Evolutionary conservation across 2,797 vertebrate species (phyloP), one percentile per base, ranked within the genome.

Genomic region (Phrynocephalus forsythii): DNA sequence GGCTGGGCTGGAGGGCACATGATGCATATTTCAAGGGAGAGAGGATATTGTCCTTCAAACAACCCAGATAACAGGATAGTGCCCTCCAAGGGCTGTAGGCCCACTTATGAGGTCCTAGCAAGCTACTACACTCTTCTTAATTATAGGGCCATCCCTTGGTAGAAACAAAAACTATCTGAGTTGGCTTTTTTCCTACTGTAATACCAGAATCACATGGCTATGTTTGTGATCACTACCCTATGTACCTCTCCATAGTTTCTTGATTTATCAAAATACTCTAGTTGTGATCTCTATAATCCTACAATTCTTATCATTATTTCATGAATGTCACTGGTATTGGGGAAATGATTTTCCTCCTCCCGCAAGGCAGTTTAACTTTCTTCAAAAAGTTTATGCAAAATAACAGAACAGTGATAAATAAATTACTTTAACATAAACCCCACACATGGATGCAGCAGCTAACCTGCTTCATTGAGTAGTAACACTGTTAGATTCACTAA

Each of bases 231-330:
- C 56, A 60, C 52, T 11, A 10, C 52, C 15, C n/a, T 26, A 15
- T 52, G 8, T 76, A 72, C 79, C 28, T 22, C 66, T 38, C 24
- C 44, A 87, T 79, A 44, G 56, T 73, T 68, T 18, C 28, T n/a
- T 56, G n/a, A 76, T 44, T 5, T 83, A 83, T 1, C 66, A 83
- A 79, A 71, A 10, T 11, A 76, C 22, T 24, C 73, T 18, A 79
- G 71, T 9, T 22, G n/a, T 72, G n/a, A 67, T 24, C 6, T 86
- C n/a, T 79, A 11, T 66, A 86, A 88, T 52, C 87, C 85, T 90
- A 91, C 88, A 76, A 92, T 91, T 71, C 87, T 87, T 90, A 91
- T 87, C 82, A 92, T 91, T 71, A 88, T 82, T 50, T 77, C 75
- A 77, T 66, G 60, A 78, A 89, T 86, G 63, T 82, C 72, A 82